Percentiles rank a stretch among this genome's conserved stretches.
Evolutionary conservation across 1,140 invertebrate species (phyloP).

Genomic region (Heterodera schachtii): DNA sequence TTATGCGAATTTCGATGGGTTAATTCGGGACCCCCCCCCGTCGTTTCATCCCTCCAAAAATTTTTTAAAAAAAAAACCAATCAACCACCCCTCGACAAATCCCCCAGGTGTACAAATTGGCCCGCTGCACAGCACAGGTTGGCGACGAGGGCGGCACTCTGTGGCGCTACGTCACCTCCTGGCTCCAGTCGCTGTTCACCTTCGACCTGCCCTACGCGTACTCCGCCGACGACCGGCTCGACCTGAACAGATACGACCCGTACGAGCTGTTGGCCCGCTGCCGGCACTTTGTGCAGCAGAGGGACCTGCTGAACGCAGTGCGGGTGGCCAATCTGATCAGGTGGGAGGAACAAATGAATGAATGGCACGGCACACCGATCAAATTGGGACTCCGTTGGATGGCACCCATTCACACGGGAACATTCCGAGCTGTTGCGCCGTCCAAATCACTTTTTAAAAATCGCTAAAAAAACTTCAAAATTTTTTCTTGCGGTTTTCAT

Average conservation of each 20-base stretch:
- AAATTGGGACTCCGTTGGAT: neutral
- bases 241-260: slow-evolving; percentile 73
- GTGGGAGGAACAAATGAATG: slow-evolving; percentile 12
- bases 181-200: slow-evolving; percentile 75
- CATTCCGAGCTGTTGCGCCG: too few relatives aligned
- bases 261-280: slow-evolving; percentile 82
- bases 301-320: slow-evolving; percentile 80
- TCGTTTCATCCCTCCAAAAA: too few relatives aligned
- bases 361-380: neutral
- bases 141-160: slow-evolving; percentile 77
- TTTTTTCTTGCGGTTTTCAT: too few relatives aligned
- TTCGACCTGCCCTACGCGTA: slow-evolving; percentile 68
- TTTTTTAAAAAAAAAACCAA: too few relatives aligned
- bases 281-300: slow-evolving; percentile 78
- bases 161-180: slow-evolving; percentile 82
- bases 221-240: slow-evolving; percentile 62
- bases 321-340: slow-evolving; percentile 85
- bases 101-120: slow-evolving; percentile 56
- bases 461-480: too few relatives aligned
- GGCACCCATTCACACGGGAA: too few relatives aligned
- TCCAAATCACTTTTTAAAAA: too few relatives aligned
- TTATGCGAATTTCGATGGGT: too few relatives aligned
- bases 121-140: slow-evolving; percentile 77
- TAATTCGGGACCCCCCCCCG: too few relatives aligned
- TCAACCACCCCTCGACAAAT: too few relatives aligned